Evolutionary conservation across 2,888 invertebrate species (phyloP).

Genomic region (Mimachlamys varia): DNA sequence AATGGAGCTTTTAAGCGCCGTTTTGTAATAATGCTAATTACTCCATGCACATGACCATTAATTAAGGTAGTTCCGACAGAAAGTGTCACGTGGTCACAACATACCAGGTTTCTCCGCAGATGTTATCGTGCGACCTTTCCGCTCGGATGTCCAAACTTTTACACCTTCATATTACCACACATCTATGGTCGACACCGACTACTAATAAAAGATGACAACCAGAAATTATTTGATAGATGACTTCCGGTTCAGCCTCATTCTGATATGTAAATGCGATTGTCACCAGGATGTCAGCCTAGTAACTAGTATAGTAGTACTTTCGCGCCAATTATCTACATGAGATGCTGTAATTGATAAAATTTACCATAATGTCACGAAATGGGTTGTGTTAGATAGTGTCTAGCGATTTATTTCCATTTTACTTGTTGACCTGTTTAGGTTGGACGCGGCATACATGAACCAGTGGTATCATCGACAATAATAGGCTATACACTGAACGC

Average conservation of each 20-base stretch:
- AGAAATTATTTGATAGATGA: background rate
- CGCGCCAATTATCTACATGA: background rate
- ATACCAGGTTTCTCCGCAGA: background rate
- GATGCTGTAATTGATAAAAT: background rate
- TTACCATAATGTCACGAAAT: background rate
- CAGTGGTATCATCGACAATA: no score
- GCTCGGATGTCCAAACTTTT: background rate
- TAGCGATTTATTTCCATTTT: background rate
- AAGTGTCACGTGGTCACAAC: background rate
- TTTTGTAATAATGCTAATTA: no score
- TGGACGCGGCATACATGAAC: no score
- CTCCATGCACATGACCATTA: background rate
- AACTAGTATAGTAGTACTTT: background rate
- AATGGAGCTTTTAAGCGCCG: no score
- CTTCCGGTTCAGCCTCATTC: background rate
- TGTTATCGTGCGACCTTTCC: background rate
- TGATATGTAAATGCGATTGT: background rate
- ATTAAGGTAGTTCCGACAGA: background rate
- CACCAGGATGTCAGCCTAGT: conserved; percentile 13
- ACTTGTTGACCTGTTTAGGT: background rate
- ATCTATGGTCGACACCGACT: background rate
- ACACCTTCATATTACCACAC: background rate
- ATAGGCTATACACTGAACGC: no score
- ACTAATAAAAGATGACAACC: background rate
- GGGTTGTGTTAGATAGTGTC: background rate